A percentile compares a stretch with the other conserved stretches of the same genome.
These are phyloP conservation scores for Malurus leucopterus DNA, from an alignment of 2,797 vertebrate species.

Conservation along the genomic window DNA sequence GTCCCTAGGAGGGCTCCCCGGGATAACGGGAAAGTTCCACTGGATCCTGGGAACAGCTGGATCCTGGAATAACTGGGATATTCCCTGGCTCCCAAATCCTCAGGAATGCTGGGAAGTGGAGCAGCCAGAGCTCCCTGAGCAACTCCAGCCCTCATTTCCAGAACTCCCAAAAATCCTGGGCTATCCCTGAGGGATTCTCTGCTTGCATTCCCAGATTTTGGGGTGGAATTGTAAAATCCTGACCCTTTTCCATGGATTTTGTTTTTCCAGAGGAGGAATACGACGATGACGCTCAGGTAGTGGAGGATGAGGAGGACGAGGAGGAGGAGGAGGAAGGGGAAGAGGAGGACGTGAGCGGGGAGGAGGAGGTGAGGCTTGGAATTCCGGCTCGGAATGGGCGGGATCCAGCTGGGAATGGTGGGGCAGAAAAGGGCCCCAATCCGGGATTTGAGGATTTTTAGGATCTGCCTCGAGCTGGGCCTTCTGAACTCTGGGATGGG, in stretches of 20 bases:
- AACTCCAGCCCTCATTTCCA: background rate
- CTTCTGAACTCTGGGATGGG: accelerated
- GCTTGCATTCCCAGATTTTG: accelerated
- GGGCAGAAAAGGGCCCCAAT: background rate
- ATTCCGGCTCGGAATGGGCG: accelerated
- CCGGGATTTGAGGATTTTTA: accelerated
- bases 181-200: background rate
- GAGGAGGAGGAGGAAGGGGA: conserved; percentile 93
- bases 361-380: conserved; percentile 79
- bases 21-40: background rate
- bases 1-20: accelerated
- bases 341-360: conserved; percentile 92
- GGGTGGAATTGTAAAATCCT: background rate
- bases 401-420: background rate
- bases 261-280: conserved; percentile 85
- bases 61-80: background rate
- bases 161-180: background rate
- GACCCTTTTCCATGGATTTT: background rate
- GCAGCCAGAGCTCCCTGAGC: background rate
- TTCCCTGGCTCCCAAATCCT: background rate
- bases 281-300: conserved; percentile 88
- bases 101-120: background rate
- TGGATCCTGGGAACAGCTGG: background rate
- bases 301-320: conserved; percentile 90
- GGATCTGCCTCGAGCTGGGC: background rate